These are phyloP conservation scores for Platichthys flesus DNA, from an alignment of 2,113 vertebrate species.

Conservation along the genomic window DNA sequence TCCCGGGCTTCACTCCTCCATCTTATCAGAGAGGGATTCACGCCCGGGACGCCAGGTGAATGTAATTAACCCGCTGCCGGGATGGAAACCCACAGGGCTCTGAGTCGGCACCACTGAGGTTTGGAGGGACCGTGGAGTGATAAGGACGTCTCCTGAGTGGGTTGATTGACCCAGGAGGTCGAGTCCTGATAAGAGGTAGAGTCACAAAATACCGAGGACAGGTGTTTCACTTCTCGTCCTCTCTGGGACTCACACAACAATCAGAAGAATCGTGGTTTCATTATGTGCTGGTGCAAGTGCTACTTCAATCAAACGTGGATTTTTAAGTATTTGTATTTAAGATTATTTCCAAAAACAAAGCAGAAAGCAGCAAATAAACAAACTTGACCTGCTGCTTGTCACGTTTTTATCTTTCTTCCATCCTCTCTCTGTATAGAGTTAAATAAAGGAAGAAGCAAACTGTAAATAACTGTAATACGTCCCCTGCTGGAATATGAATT, in stretches of 20 bases:
- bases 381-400: background rate
- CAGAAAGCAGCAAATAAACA: background rate
- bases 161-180: slow-evolving; percentile 32
- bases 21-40: slow-evolving; percentile 42
- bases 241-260: background rate
- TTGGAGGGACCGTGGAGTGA: slow-evolving; percentile 15
- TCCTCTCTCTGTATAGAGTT: background rate
- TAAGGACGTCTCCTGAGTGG: slow-evolving; percentile 36
- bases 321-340: too few species aligned
- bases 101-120: slow-evolving; percentile 5
- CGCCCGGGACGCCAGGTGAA: slow-evolving; percentile 59
- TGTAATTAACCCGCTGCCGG: slow-evolving; percentile 70
- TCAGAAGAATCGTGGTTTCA: background rate
- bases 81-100: slow-evolving; percentile 39
- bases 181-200: slow-evolving; percentile 7
- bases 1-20: slow-evolving; percentile 11
- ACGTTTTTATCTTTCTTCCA: background rate
- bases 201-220: background rate
- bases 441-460: background rate
- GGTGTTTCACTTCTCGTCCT: slow-evolving; percentile 4
- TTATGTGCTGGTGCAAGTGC: background rate
- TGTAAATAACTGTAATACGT: background rate
- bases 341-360: background rate
- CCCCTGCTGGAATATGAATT: background rate
- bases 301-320: too few species aligned